phyloP scores from a whole-genome alignment of 2,888 invertebrate genomes.

The Callyntrura sp. region DNA sequence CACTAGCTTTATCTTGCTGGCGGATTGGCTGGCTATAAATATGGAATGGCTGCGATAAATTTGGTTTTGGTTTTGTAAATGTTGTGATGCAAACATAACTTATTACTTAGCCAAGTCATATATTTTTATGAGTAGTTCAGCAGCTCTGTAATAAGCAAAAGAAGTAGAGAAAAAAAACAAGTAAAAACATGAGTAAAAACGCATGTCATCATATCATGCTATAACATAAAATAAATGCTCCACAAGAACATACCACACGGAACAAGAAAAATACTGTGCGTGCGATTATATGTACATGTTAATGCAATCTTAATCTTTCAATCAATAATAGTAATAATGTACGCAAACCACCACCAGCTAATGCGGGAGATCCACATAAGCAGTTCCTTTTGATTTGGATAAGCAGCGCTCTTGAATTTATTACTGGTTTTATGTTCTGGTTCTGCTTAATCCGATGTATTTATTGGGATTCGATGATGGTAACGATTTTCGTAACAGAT shows the following conservation, averaged over 20 bases:
- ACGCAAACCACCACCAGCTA: no score
- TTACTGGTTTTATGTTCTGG: constrained; percentile 17
- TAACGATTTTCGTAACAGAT: background rate
- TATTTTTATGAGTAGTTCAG: constrained; percentile 23
- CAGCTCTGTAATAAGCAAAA: background rate
- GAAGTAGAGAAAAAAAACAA: background rate
- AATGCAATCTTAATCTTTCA: background rate
- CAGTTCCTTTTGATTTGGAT: background rate
- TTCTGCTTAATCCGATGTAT: constrained; percentile 13
- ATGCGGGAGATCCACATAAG: background rate
- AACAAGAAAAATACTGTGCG: background rate
- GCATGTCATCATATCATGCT: background rate
- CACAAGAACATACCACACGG: constrained; percentile 28
- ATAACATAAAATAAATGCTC: background rate
- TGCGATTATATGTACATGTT: background rate
- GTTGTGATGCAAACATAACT: constrained; percentile 18
- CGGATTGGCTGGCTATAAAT: background rate
- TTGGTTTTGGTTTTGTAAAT: constrained; percentile 24
- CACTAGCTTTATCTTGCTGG: background rate
- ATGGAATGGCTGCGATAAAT: background rate
- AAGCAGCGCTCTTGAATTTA: constrained; percentile 11
- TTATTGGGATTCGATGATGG: constrained; percentile 16
- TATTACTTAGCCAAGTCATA: background rate
- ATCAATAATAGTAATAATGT: background rate
- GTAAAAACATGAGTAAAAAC: background rate